A percentile compares a stretch with the other conserved stretches of the same genome.
These are phyloP conservation scores for Cylas formicarius DNA, from an alignment of 1,140 invertebrate genomes.

Conservation along the genomic window DNA sequence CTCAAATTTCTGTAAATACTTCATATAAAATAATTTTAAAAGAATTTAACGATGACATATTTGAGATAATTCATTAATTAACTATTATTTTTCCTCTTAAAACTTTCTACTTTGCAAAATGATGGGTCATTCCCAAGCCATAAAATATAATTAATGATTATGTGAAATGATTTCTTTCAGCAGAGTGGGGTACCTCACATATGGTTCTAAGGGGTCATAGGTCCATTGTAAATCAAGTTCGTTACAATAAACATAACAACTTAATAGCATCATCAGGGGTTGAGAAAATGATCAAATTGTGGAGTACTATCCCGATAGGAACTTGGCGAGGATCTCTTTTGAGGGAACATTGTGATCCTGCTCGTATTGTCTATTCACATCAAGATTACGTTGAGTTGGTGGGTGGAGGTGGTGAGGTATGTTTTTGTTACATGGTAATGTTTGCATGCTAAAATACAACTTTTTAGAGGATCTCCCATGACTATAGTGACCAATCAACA, in stretches of 20 bases:
- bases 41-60: no score
- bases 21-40: no score
- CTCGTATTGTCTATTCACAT: slow-evolving; percentile 73
- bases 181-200: slow-evolving; percentile 55
- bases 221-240: slow-evolving; percentile 94
- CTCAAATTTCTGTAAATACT: no score
- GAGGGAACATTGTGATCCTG: slow-evolving; percentile 53
- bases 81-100: no score
- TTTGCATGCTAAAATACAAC: slow-evolving; percentile 15
- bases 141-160: no score
- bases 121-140: no score
- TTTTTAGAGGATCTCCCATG: slow-evolving; percentile 63
- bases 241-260: slow-evolving; percentile 78
- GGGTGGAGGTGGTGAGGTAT: slow-evolving; percentile 63
- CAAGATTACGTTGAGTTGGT: slow-evolving; percentile 81
- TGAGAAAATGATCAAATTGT: slow-evolving; percentile 87
- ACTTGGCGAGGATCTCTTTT: slow-evolving; percentile 50
- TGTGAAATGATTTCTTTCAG: slow-evolving; percentile 28
- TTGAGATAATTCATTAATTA: no score
- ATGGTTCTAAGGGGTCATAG: slow-evolving; percentile 82
- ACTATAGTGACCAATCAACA: slow-evolving; percentile 75
- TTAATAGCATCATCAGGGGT: slow-evolving; percentile 90
- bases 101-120: no score
- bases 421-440: slow-evolving; percentile 11
- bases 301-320: slow-evolving; percentile 64